Percentiles rank a stretch among this genome's conserved stretches.
Conservation (phyloP, 1,140 invertebrate genomes). For the Holotrichia oblita region DNA sequence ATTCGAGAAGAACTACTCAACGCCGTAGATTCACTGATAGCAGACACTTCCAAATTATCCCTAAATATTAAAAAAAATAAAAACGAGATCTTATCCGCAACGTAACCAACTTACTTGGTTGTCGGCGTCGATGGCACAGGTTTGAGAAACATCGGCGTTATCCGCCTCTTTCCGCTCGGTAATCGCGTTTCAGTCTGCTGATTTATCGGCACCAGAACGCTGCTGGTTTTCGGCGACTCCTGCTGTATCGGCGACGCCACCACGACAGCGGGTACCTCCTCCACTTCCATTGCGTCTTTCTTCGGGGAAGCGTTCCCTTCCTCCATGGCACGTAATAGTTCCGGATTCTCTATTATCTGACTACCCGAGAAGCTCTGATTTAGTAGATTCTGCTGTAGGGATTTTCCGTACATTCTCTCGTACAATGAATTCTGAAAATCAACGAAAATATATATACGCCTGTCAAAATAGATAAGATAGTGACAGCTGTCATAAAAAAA, state of each 20-base stretch:
- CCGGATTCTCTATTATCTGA: constrained; percentile 84
- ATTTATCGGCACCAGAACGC: constrained; percentile 76
- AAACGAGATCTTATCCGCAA: too few species aligned
- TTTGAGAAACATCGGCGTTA: constrained; percentile 95
- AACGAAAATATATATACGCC: neutral
- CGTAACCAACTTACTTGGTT: constrained; percentile 58
- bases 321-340: constrained; percentile 71
- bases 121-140: constrained; percentile 68
- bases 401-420: constrained; percentile 88
- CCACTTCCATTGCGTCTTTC: constrained; percentile 42
- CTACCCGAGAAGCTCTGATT: constrained; percentile 64
- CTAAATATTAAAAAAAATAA: constrained; percentile 59
- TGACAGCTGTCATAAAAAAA: too few species aligned
- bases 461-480: too few species aligned
- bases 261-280: constrained; percentile 44
- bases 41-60: constrained; percentile 61
- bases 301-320: constrained; percentile 57
- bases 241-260: constrained; percentile 48
- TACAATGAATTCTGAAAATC: constrained; percentile 74
- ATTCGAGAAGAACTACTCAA: constrained; percentile 80
- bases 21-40: constrained; percentile 57
- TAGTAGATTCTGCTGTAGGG: constrained; percentile 65
- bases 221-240: constrained; percentile 51
- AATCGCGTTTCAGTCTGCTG: constrained; percentile 96
- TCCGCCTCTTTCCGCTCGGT: constrained; percentile 91